Conservation (phyloP, 2,113 vertebrate species). For the Tetraodon nigroviridis region DNA sequence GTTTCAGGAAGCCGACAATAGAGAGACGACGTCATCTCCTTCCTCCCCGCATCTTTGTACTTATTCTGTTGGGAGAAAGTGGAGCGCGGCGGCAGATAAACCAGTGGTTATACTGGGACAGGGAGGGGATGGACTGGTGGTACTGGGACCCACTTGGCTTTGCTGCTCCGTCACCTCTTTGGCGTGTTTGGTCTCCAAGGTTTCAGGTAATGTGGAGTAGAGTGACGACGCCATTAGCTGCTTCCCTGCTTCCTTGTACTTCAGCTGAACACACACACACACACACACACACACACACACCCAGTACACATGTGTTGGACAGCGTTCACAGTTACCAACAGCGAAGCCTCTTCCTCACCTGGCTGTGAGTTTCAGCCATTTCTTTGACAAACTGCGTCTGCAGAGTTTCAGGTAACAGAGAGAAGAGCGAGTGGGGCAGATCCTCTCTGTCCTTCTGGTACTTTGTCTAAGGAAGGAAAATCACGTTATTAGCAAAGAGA, state of each 20-base stretch:
- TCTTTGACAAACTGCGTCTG: slow-evolving; percentile 54
- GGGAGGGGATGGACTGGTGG: background rate
- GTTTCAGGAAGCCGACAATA: slow-evolving; percentile 85
- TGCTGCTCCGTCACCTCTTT: slow-evolving; percentile 79
- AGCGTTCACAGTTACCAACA: too few species aligned
- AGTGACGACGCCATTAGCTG: slow-evolving; percentile 73
- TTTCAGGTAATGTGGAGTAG: slow-evolving; percentile 85
- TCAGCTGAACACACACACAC: slow-evolving; percentile 69
- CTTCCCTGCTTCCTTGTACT: slow-evolving; percentile 82
- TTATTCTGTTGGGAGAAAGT: slow-evolving; percentile 31
- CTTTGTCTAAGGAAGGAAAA: background rate
- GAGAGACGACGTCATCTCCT: slow-evolving; percentile 72
- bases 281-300: background rate
- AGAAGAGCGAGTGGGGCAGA: slow-evolving; percentile 37
- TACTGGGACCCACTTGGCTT: slow-evolving; percentile 76
- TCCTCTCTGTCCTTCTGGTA: slow-evolving; percentile 58
- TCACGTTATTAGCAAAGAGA: background rate
- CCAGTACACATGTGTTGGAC: background rate
- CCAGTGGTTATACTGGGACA: background rate
- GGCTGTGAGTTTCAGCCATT: slow-evolving; percentile 43
- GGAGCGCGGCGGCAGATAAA: background rate
- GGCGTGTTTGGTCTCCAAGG: slow-evolving; percentile 83
- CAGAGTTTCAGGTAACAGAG: slow-evolving; percentile 50
- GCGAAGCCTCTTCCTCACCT: slow-evolving; percentile 21
- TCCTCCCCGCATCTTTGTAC: slow-evolving; percentile 79